Conservation (phyloP, 2,797 vertebrate genomes). For the Spheniscus humboldti region DNA sequence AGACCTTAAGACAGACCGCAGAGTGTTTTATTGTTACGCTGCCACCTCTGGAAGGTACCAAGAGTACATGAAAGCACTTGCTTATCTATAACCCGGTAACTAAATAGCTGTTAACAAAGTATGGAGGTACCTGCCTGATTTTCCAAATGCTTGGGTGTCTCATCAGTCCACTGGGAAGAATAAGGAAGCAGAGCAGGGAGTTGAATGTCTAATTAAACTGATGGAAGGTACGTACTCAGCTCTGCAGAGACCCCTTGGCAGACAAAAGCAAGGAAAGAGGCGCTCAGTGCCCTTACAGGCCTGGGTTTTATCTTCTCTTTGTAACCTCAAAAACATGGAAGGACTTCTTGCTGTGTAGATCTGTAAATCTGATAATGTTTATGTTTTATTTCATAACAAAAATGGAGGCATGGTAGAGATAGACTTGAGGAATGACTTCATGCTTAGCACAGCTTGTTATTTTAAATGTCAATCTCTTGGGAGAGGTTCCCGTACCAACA, state of each 20-base stretch:
- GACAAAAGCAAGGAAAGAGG: neutral
- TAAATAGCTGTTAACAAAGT: neutral
- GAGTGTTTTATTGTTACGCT: neutral
- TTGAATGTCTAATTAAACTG: neutral
- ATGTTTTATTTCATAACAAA: neutral
- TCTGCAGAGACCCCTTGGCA: neutral
- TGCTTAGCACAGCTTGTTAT: neutral
- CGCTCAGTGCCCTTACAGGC: neutral
- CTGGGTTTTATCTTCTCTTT: neutral
- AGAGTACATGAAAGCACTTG: neutral
- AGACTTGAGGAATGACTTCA: neutral
- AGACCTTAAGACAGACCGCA: neutral
- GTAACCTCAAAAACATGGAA: neutral
- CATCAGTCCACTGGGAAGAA: neutral
- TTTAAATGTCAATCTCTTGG: neutral
- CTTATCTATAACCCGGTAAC: neutral
- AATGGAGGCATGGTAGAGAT: neutral
- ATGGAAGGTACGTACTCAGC: neutral
- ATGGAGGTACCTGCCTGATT: neutral
- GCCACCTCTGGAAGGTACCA: neutral
- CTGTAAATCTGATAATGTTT: neutral
- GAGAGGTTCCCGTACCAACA: neutral
- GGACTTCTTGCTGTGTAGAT: neutral
- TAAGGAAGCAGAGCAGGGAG: neutral
- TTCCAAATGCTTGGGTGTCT: neutral